phyloP scores from a whole-genome alignment of 2,113 vertebrate species.

The Mustela nigripes region DNA sequence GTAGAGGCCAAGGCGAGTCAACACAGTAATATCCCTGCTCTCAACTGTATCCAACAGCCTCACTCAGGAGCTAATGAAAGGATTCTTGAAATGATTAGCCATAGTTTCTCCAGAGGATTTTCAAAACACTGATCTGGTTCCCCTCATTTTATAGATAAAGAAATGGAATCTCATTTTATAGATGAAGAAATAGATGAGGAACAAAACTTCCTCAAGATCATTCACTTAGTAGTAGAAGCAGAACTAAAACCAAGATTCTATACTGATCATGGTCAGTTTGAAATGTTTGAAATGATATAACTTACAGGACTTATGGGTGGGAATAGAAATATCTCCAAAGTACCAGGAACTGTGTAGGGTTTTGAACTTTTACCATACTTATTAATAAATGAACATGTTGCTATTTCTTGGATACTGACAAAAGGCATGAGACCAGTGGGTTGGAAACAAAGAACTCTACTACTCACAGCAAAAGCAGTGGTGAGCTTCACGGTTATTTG shows the following conservation, averaged over 20 bases:
- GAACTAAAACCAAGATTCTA: neutral
- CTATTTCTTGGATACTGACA: neutral
- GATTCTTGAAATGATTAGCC: neutral
- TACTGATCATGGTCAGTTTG: neutral
- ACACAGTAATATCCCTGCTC: neutral
- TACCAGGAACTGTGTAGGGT: neutral
- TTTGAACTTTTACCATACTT: neutral
- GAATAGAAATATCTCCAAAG: conserved; percentile 39
- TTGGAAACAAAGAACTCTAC: neutral
- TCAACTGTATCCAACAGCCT: neutral
- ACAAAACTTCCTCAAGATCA: neutral
- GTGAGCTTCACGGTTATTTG: neutral
- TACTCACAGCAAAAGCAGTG: neutral
- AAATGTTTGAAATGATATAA: conserved; percentile 34
- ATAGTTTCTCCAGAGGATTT: neutral
- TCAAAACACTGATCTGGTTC: neutral
- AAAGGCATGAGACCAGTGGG: neutral
- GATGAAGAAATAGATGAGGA: neutral
- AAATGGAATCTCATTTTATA: conserved; percentile 30
- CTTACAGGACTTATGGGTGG: neutral
- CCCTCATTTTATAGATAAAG: conserved; percentile 1
- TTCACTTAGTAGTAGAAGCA: neutral
- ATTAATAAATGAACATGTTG: neutral
- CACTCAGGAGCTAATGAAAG: neutral
- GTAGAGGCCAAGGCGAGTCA: neutral